Percentiles rank a stretch among this genome's conserved stretches.
Conservation (phyloP, 2,888 invertebrate species). For the Anagyrus pseudococci region DNA sequence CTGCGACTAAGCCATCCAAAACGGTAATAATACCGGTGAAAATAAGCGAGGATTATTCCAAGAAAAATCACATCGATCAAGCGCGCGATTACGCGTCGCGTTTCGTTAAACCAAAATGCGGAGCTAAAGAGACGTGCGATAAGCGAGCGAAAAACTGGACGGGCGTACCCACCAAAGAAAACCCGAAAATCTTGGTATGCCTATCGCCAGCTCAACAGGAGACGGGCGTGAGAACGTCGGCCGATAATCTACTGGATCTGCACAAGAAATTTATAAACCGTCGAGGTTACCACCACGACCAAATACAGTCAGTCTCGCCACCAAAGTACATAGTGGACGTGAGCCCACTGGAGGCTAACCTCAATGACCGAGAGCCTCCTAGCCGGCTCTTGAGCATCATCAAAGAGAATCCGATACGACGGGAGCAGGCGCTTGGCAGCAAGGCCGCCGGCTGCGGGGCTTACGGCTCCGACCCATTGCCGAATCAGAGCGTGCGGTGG, state of each 20-base stretch:
- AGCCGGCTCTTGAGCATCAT: constrained; percentile 50
- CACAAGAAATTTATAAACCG: constrained; percentile 75
- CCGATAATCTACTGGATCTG: constrained; percentile 72
- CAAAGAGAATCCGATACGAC: constrained; percentile 48
- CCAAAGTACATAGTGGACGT: constrained; percentile 37
- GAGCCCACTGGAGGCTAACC: constrained; percentile 14
- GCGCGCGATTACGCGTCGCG: too few relatives aligned
- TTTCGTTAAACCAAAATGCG: too few relatives aligned
- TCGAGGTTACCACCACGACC: constrained; percentile 66
- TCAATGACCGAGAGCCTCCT: too few relatives aligned
- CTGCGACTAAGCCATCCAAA: background rate
- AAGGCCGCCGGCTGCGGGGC: constrained; percentile 46
- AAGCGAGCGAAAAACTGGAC: constrained; percentile 61
- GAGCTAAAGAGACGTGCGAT: too few relatives aligned
- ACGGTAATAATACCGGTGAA: background rate
- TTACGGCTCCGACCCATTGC: too few relatives aligned
- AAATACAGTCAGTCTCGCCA: constrained; percentile 43
- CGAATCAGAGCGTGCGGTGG: too few relatives aligned
- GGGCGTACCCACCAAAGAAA: constrained; percentile 68
- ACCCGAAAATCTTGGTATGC: constrained; percentile 71
- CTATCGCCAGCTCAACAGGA: constrained; percentile 77
- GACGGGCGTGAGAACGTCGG: constrained; percentile 65
- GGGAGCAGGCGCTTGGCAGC: background rate
- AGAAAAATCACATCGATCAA: too few relatives aligned
- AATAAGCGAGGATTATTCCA: background rate